These are phyloP conservation scores for Podarcis cretensis DNA, from an alignment of 2,113 vertebrate genomes.

Conservation along the genomic window DNA sequence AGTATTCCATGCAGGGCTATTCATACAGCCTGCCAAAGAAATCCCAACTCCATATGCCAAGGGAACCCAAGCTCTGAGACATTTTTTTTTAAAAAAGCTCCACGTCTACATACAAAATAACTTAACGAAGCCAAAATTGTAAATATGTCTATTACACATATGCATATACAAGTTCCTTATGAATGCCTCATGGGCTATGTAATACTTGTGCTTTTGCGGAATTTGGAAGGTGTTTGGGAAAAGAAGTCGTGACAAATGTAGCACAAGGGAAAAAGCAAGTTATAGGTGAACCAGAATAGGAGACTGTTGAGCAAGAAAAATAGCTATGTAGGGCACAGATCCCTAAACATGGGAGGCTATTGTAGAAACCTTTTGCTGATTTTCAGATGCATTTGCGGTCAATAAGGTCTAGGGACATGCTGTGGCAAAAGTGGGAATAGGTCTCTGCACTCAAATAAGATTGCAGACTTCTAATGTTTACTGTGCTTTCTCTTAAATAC, in stretches of 20 bases:
- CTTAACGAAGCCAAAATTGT: neutral
- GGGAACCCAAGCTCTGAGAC: neutral
- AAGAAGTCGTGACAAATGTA: neutral
- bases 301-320: neutral
- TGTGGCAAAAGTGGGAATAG: neutral
- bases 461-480: neutral
- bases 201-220: neutral
- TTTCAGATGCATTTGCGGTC: neutral
- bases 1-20: slow-evolving; percentile 19
- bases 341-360: neutral
- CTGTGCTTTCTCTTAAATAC: neutral
- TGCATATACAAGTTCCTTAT: neutral
- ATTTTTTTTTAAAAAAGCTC: neutral
- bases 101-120: neutral
- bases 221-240: neutral
- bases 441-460: neutral
- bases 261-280: neutral
- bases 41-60: slow-evolving; percentile 5
- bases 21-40: slow-evolving; percentile 18
- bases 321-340: neutral
- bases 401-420: neutral
- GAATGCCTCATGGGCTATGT: neutral
- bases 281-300: neutral
- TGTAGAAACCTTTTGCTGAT: neutral
- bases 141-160: neutral